These are phyloP conservation scores for Xenentodon cancila DNA, from an alignment of 2,797 vertebrate species.

Conservation along the genomic window DNA sequence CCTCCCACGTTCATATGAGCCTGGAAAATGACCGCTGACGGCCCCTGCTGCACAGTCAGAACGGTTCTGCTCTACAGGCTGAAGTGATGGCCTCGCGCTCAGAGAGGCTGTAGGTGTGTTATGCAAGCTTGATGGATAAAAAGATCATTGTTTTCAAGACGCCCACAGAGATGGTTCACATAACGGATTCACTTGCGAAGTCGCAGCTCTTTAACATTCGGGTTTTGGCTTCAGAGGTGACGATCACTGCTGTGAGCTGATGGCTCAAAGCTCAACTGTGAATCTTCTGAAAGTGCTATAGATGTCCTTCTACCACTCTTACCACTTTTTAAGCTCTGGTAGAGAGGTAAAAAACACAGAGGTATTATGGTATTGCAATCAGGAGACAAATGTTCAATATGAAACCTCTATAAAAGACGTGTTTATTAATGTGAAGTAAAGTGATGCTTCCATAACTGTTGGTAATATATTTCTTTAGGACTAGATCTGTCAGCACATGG, in stretches of 20 bases:
- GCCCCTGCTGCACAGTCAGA: conserved; percentile 12
- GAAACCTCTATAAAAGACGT: too few relatives aligned
- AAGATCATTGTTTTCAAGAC: conserved; percentile 67
- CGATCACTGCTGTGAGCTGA: conserved; percentile 41
- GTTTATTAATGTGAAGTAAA: too few relatives aligned
- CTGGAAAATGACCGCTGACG: conserved; percentile 33
- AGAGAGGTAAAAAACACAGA: too few relatives aligned
- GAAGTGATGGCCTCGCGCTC: conserved; percentile 30
- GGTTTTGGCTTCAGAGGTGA: conserved; percentile 41
- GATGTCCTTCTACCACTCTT: too few relatives aligned
- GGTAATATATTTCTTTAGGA: too few relatives aligned
- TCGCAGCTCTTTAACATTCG: conserved; percentile 69
- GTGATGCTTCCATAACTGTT: too few relatives aligned
- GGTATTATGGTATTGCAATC: too few relatives aligned
- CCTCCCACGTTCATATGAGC: conserved; percentile 45
- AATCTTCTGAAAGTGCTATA: not conserved
- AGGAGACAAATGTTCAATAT: too few relatives aligned
- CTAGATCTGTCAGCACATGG: too few relatives aligned
- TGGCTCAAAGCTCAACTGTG: not conserved
- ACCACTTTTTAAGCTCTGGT: too few relatives aligned
- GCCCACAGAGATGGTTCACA: conserved; percentile 62
- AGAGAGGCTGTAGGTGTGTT: conserved; percentile 70
- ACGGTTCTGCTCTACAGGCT: conserved; percentile 29
- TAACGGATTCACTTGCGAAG: conserved; percentile 67
- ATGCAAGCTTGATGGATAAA: conserved; percentile 66